Evolutionary conservation across 2,888 invertebrate species (phyloP).

Genomic region (Caenorhabditis afra): DNA sequence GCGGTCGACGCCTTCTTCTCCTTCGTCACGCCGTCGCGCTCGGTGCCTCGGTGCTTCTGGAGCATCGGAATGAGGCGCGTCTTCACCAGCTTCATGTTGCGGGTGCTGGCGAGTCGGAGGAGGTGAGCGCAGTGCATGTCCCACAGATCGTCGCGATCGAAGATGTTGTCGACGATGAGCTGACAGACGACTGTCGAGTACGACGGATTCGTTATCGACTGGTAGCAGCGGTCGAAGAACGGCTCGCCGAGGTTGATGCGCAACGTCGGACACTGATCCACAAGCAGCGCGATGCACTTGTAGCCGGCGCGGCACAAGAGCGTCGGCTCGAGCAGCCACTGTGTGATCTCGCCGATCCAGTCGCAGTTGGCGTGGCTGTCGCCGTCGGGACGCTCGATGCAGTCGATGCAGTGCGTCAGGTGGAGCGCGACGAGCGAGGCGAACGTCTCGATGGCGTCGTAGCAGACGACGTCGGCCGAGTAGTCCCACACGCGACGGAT

Average conservation of each 20-base stretch:
- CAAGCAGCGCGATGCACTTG: conserved; percentile 60
- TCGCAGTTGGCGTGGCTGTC: conserved; percentile 46
- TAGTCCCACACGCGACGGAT: conserved; percentile 65
- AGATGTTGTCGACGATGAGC: conserved; percentile 49
- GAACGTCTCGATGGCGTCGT: conserved; percentile 67
- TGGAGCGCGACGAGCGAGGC: conserved; percentile 56
- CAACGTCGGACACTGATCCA: conserved; percentile 41
- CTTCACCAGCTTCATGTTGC: conserved; percentile 32
- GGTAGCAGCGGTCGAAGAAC: conserved; percentile 52
- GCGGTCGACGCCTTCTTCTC: conserved; percentile 19
- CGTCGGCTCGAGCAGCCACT: conserved; percentile 56
- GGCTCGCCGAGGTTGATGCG: conserved; percentile 28
- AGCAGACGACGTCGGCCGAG: conserved; percentile 64
- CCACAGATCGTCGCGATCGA: conserved; percentile 39
- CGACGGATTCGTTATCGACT: conserved; percentile 35
- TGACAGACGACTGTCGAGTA: conserved; percentile 55
- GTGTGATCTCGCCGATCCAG: conserved; percentile 53
- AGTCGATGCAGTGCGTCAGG: conserved; percentile 44
- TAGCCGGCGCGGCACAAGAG: conserved; percentile 55
- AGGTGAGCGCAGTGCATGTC: conserved; percentile 38
- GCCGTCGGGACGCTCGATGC: conserved; percentile 25
- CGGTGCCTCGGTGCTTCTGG: conserved; percentile 26
- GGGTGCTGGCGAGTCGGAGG: not conserved
- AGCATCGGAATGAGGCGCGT: conserved; percentile 31
- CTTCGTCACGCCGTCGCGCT: not conserved